Evolutionary conservation across 2,797 vertebrate genomes (phyloP).

Genomic region (Tinamus major): DNA sequence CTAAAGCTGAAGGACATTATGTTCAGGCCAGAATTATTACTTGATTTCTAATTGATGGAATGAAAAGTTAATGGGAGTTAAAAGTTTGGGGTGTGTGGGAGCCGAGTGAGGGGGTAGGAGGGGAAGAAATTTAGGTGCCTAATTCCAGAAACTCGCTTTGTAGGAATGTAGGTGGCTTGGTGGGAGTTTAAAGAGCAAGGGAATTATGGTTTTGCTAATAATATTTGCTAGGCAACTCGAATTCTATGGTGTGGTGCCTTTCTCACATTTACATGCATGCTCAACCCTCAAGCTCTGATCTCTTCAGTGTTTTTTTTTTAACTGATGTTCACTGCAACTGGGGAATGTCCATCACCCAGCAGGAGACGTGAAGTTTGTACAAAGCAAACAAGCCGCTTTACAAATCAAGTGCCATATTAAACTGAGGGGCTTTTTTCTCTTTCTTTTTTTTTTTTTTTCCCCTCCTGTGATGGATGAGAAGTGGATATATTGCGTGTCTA

Average conservation of each 20-base stretch:
- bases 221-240: slow-evolving; percentile 60
- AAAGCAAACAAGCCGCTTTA: background rate
- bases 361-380: background rate
- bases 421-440: background rate
- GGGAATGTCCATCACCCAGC: background rate
- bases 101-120: background rate
- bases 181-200: slow-evolving; percentile 49
- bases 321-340: background rate
- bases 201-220: slow-evolving; percentile 28
- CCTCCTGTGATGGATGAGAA: background rate
- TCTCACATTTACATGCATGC: background rate
- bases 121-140: background rate
- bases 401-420: background rate
- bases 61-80: slow-evolving; percentile 4
- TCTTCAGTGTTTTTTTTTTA: background rate
- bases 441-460: background rate
- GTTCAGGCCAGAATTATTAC: background rate
- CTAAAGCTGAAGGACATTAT: background rate
- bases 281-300: background rate
- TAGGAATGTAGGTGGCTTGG: slow-evolving; percentile 46
- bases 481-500: rapidly evolving
- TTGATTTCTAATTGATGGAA: background rate
- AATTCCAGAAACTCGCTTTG: slow-evolving; percentile 1
- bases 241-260: background rate
- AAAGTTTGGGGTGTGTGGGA: background rate